Evolutionary conservation across 2,113 vertebrate species (phyloP).

Genomic region (Cebidichthys violaceus): DNA sequence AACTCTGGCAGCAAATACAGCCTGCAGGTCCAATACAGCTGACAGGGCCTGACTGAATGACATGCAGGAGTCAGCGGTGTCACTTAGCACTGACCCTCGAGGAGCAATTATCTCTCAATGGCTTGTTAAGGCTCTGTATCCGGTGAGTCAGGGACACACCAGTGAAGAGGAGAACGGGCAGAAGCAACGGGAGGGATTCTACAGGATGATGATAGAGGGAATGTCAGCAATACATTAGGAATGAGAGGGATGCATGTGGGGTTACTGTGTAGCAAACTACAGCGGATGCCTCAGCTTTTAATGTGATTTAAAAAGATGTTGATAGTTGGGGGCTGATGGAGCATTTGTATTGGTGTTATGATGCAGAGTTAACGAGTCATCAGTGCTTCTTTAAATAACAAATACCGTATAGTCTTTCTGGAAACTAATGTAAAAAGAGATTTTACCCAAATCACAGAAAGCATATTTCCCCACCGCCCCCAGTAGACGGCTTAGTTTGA

Average conservation of each 20-base stretch:
- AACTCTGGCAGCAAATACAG: slow-evolving; percentile 19
- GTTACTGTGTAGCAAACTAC: slow-evolving; percentile 20
- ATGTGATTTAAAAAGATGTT: slow-evolving; percentile 5
- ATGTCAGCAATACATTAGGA: background rate
- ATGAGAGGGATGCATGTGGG: background rate
- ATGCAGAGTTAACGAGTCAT: slow-evolving; percentile 26
- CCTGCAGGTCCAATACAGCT: slow-evolving; percentile 30
- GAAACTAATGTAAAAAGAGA: background rate
- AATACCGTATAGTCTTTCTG: background rate
- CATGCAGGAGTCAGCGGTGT: slow-evolving; percentile 49
- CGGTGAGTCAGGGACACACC: slow-evolving; percentile 25
- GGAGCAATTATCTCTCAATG: slow-evolving; percentile 70
- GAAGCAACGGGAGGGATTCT: slow-evolving; percentile 2
- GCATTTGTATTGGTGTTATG: slow-evolving; percentile 32
- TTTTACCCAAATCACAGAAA: background rate
- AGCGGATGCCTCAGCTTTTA: slow-evolving; percentile 11
- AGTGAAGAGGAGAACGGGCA: slow-evolving; percentile 3
- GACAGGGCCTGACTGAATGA: slow-evolving; percentile 48
- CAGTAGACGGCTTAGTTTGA: background rate
- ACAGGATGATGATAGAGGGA: slow-evolving; percentile 35
- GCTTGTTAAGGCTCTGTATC: slow-evolving; percentile 60
- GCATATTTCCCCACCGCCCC: background rate
- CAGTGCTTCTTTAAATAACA: background rate
- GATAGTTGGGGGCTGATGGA: slow-evolving; percentile 13
- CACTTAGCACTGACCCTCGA: slow-evolving; percentile 53